Conservation (phyloP, 2,797 vertebrate species). For the Syngnathus acus region DNA sequence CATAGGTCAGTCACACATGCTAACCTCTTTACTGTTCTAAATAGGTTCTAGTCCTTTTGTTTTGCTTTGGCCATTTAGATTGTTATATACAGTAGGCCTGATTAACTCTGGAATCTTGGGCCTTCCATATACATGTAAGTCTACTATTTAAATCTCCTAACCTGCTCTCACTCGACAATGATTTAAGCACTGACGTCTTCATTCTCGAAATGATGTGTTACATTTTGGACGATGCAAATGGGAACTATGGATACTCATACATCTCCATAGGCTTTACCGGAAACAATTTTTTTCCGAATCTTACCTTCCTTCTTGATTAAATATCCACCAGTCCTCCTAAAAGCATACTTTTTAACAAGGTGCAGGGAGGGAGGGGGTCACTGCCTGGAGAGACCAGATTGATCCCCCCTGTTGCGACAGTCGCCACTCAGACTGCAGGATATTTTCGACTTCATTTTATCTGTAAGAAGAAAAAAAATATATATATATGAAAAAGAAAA, state of each 20-base stretch:
- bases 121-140: neutral
- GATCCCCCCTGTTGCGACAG: neutral
- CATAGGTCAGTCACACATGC: neutral
- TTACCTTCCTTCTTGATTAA: neutral
- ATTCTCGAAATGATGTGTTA: too few species aligned
- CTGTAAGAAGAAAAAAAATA: conserved; percentile 10
- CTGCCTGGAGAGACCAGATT: neutral
- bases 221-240: neutral
- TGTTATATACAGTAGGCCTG: neutral
- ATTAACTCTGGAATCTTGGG: neutral
- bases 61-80: neutral
- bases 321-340: neutral
- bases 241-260: neutral
- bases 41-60: too few species aligned
- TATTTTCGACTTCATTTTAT: conserved; percentile 1
- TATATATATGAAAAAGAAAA: conserved; percentile 9
- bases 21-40: too few species aligned
- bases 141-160: neutral
- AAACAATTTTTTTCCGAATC: neutral
- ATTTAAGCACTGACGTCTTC: neutral
- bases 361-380: conserved; percentile 20
- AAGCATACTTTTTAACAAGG: neutral
- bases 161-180: neutral
- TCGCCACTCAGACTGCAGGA: conserved; percentile 1
- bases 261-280: neutral